A percentile compares a stretch with the other conserved stretches of the same genome.
Conservation (phyloP, 1,140 invertebrate species). For the Thrips palmi region DNA sequence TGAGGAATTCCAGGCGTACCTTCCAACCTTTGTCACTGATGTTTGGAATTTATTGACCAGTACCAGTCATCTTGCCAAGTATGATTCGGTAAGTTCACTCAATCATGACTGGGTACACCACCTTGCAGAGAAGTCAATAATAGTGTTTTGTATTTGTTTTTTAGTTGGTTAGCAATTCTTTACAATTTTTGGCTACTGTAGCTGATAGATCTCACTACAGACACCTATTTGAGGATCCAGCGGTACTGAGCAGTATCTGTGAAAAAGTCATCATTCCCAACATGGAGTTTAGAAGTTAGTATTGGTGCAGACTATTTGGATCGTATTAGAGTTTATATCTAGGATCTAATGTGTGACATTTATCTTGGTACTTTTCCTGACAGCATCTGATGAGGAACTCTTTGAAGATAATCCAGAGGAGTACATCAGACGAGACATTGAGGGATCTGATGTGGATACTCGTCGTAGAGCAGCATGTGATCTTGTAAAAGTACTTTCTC, state of each 20-base stretch:
- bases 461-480: slow-evolving; percentile 87
- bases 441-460: slow-evolving; percentile 97
- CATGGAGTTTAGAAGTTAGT: slow-evolving; percentile 78
- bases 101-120: no score
- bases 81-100: slow-evolving; percentile 54
- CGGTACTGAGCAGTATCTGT: slow-evolving; percentile 77
- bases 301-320: not conserved
- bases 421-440: slow-evolving; percentile 91
- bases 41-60: slow-evolving; percentile 80
- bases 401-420: slow-evolving; percentile 98
- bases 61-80: slow-evolving; percentile 73
- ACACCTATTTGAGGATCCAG: slow-evolving; percentile 71
- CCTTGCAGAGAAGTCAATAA: no score
- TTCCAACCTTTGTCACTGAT: slow-evolving; percentile 76
- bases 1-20: slow-evolving; percentile 82
- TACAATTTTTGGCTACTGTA: slow-evolving; percentile 86
- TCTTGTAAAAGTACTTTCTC: slow-evolving; percentile 74
- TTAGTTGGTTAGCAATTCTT: slow-evolving; percentile 84
- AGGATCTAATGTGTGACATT: no score
- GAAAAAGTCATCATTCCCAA: slow-evolving; percentile 97
- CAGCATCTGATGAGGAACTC: slow-evolving; percentile 82
- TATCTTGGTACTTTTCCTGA: no score
- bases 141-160: slow-evolving; percentile 22
- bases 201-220: slow-evolving; percentile 80
- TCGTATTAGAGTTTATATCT: no score